Percentiles rank a stretch among this genome's conserved stretches.
These are phyloP conservation scores for Hermaeophaga mercurialis DNA, from an alignment of 2,888 invertebrate genomes.

Conservation along the genomic window DNA sequence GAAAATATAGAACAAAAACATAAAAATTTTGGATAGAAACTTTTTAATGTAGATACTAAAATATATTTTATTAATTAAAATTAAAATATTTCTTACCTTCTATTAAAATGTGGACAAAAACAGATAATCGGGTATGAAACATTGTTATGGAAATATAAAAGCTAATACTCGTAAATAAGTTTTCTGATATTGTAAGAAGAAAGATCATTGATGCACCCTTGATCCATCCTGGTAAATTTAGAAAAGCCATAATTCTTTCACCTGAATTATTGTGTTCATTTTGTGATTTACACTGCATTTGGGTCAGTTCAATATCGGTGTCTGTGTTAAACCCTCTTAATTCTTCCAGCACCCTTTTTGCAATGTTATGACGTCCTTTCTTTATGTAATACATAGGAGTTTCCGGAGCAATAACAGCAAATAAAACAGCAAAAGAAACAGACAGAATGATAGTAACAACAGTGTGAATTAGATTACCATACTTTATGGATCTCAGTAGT, in stretches of 20 bases:
- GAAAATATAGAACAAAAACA: no score
- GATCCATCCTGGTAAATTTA: neutral
- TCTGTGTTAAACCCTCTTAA: neutral
- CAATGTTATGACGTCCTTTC: neutral
- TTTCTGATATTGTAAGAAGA: neutral
- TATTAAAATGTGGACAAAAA: no score
- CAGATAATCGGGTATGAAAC: no score
- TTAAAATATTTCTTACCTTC: no score
- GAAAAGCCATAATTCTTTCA: constrained; percentile 8
- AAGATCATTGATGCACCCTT: constrained; percentile 1
- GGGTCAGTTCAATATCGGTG: neutral
- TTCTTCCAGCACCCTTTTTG: neutral
- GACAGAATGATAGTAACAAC: neutral
- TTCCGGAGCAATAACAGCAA: neutral
- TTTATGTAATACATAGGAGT: neutral
- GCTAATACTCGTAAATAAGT: neutral
- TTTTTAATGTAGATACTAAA: neutral
- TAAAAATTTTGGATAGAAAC: no score
- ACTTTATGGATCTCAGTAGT: neutral
- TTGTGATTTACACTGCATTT: neutral
- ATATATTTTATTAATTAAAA: neutral
- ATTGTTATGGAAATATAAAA: no score
- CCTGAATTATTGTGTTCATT: neutral
- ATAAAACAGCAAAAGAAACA: neutral
- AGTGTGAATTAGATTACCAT: neutral